Base-by-base conservation (phyloP, 2,113 vertebrate genomes). In the Stigmatopora argus region DNA sequence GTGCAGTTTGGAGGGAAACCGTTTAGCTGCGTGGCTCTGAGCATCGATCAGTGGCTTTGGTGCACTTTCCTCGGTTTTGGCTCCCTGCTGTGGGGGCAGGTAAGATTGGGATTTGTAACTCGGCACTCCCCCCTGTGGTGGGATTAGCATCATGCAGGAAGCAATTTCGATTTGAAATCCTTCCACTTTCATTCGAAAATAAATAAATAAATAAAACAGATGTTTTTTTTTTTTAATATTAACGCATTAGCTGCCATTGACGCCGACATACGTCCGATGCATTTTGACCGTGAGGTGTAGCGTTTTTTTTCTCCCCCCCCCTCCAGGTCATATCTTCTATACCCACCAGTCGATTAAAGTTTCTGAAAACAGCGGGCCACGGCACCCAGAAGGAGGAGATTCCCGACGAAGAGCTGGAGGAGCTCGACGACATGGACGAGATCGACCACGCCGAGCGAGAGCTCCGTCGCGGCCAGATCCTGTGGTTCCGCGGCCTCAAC, bases 401-500 rank as follows among this genome's bases (percentile, higher is more conserved):
- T 84, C 97, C 97, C 0, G 97, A 98, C 59, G 96, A 99, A 69
- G 91, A 93, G 79, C 76, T 92, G 66, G 96, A 97, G 31, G 88
- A 97, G 82, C 93, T 95, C 66, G 96, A 98, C 4, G 97, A 98
- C 46, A 93, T 93, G 65, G 96, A 99, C 0, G 97, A 99, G 85
- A 99, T 99, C 0, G 97, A 99, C 87, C 96, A 99, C 1, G 97
- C 96, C 0, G 97, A 99, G 74, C 90, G 97, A 52, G 97, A 99
- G 85, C 88, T 99, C 18, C 94, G 97, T 53, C 93, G 95, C 44
- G 97, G 97, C 78, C 97, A 99, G 89, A 98, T 99, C 86, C 93
- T 99, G 80, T 99, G 97, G 97, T 99, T 99, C 93, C 91, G 97
- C 87, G 97, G 97, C 83, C 94, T 99, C 80, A 98, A 98, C 91